Evolutionary conservation across 2,113 vertebrate genomes (phyloP).

Genomic region (Aplodontia rufa): DNA sequence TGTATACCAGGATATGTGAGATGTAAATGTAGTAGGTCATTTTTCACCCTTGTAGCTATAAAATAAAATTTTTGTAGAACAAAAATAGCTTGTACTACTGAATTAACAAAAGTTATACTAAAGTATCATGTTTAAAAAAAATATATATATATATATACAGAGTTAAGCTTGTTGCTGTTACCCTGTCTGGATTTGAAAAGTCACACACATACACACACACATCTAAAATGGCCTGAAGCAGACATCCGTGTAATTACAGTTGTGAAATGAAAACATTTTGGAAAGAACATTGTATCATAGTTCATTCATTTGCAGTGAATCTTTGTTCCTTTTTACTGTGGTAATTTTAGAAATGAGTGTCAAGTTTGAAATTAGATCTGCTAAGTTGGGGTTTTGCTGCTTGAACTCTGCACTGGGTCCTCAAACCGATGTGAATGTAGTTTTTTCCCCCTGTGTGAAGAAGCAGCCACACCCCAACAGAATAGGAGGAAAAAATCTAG

Average conservation of each 20-base stretch:
- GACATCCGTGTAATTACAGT: slow-evolving; percentile 88
- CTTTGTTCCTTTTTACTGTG: slow-evolving; percentile 94
- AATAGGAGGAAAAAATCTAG: slow-evolving; percentile 87
- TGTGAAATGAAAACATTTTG: slow-evolving; percentile 86
- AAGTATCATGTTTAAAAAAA: slow-evolving; percentile 87
- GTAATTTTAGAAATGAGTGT: slow-evolving; percentile 93
- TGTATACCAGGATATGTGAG: slow-evolving; percentile 90
- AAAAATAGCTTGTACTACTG: slow-evolving; percentile 94
- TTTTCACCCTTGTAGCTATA: slow-evolving; percentile 93
- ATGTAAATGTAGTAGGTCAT: slow-evolving; percentile 92
- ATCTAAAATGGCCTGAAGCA: slow-evolving; percentile 87
- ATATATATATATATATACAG: slow-evolving; percentile 80
- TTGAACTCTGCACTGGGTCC: slow-evolving; percentile 89
- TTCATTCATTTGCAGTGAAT: slow-evolving; percentile 91
- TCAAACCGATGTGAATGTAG: slow-evolving; percentile 96
- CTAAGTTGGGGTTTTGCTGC: slow-evolving; percentile 90
- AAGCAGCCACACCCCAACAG: slow-evolving; percentile 87
- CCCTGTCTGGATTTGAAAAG: slow-evolving; percentile 88
- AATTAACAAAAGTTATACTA: slow-evolving; percentile 91
- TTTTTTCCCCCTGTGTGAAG: slow-evolving; percentile 85
- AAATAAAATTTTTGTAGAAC: slow-evolving; percentile 88
- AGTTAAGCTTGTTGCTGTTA: slow-evolving; percentile 92
- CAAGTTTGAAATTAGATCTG: slow-evolving; percentile 90
- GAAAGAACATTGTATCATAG: slow-evolving; percentile 92
- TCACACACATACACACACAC: slow-evolving; percentile 76